Base-by-base conservation (phyloP, 1,140 invertebrate genomes). In the Cydia amplana region DNA sequence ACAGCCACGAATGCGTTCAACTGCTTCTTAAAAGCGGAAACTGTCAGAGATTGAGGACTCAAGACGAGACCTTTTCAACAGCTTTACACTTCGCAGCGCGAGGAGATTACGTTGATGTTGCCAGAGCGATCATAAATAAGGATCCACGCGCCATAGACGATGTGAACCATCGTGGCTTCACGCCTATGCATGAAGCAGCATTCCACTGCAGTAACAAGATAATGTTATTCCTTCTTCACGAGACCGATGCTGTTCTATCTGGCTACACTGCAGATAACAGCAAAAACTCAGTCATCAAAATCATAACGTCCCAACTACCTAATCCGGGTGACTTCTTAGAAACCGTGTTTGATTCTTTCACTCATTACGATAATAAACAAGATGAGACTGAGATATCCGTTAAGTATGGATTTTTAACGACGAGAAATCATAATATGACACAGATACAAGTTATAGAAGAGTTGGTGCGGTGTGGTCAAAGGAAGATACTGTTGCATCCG, bases 1-100 rank as follows among this genome's bases (percentile, higher is more conserved):
- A 95, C 14, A 94, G 95, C 80, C 83, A 93, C 14, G 93, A 93
- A 0, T 93, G 95, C 40, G 87, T 95, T 10, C 93, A 95, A 79
- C 86, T 94, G 74, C 85, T 96, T 3, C 81, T 96, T 5, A 83
- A 91, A 36, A 93, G 92, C 85, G 94, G 94, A 86, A 83, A 80
- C 32, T 75, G 87, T 63, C 40, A 82, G 3, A 73, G 46, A 12
- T 25, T 77, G 9, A 80, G 77, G 67, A 82, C 83, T 2, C 77
- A 70, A 4, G 78, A 82, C 75, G 81, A 86, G 32, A 85, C 87
- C 40, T 83, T 89, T 4, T 87, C 92, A 23, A 94, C 94, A 1
- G 89, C 94, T 40, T 80, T 95, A 43, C 94, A 95, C 81, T 83
- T 94, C 74, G 94, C 93, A 28, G 93, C 94, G 51, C 88, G 85